These are phyloP conservation scores for Ciconia stormi DNA, from an alignment of 2,113 vertebrate genomes.

Conservation along the genomic window DNA sequence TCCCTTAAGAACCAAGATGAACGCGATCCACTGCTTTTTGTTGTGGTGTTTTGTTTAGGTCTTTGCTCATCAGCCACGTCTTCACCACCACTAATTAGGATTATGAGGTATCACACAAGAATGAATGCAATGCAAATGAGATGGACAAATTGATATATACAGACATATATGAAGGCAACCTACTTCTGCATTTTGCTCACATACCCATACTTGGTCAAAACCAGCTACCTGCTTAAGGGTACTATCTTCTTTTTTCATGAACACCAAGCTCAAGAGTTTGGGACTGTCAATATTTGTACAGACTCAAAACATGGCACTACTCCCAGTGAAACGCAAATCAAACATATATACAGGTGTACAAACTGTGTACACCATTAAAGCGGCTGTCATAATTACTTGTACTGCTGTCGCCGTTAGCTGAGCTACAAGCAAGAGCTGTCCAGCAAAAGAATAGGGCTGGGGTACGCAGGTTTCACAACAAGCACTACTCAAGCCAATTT, in stretches of 20 bases:
- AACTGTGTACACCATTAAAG: background rate
- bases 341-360: accelerated
- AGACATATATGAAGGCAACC: accelerated
- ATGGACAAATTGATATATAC: accelerated
- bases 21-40: background rate
- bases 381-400: background rate
- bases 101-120: background rate
- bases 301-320: background rate
- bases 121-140: background rate
- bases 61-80: background rate
- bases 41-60: background rate
- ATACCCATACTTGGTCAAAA: background rate
- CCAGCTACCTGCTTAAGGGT: background rate
- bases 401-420: background rate
- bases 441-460: background rate
- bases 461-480: background rate
- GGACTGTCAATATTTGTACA: background rate
- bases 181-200: background rate
- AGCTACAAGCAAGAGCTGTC: background rate
- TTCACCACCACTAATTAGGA: background rate
- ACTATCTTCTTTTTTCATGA: accelerated
- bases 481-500: accelerated
- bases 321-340: background rate
- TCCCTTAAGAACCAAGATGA: background rate
- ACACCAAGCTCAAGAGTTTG: background rate